Evolutionary conservation across 2,797 vertebrate species (phyloP), one percentile per base, ranked within the genome.

Genomic region (Iguana delicatissima): DNA sequence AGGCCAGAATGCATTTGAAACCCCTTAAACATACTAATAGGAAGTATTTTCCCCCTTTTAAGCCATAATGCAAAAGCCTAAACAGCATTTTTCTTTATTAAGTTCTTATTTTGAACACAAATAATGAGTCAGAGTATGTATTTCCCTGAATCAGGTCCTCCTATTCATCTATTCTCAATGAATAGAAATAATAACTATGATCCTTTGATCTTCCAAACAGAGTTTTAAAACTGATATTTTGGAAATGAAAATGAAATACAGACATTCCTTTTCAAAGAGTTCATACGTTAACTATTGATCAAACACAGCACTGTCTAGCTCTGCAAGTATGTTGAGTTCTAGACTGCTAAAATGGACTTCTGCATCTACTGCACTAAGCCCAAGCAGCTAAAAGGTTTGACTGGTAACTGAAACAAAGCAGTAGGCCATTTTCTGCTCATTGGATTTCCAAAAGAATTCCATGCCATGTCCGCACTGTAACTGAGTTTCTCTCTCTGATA

Each of bases 1-100:
- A 96, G 95, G 93, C 95, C 55, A 94, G 92, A 94, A 88, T 95
- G 46, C 67, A 93, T 94, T 93, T 95, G 50, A 95, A 93, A 92
- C 89, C 89, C 46, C 95, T 95, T 91, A 42, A 95, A 95, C 91
- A 89, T 93, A 92, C 92, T 89, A 89, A 57, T 18, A 93, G 87
- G 69, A 94, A 38, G 29, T 96, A 93, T 95, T 94, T 10, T 35
- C 12, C 59, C 1, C 2, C 77, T 91, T 91, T 79, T 84, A 93
- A 92, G 42, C 42, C 42, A 46, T 46, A 46, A 46, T 46, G 42
- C 42, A 46, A 46, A 46, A 94, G 93, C 57, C 85, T 89, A 88
- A 88, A 93, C 32, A 88, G 91, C 93, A 13, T 94, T 96, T 89
- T 91, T 92, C 80, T 88, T 74, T 77, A 90, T 88, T 79, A 92